Evolutionary conservation across 1,140 invertebrate species (phyloP), one percentile per base, ranked within the genome.

Genomic region (Adelges cooleyi): DNA sequence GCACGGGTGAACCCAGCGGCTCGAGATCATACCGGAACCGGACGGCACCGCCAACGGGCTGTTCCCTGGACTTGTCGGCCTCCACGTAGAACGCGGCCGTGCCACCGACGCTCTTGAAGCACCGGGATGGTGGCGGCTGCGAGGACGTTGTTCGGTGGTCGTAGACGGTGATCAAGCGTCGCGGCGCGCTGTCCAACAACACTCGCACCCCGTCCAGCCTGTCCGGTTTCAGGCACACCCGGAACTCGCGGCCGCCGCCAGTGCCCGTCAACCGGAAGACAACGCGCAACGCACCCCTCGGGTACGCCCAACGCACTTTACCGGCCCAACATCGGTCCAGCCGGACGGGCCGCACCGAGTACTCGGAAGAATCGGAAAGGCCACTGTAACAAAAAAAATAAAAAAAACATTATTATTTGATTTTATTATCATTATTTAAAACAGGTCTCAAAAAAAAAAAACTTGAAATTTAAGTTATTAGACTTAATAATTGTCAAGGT

Each of bases 191-290:
- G 40, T 62, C 56, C 23, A 62, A 11, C 2, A 62, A 25, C 42
- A 62, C 56, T 4, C 56, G 56, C 5, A 62, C 56, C 11, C 56
- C 56, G 42, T 62, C 56, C 25, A 62, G 40, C 42, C 56, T 15
- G 56, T 62, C 56, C n/a, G 56, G 56, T 33, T 62, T 62, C 11
- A 62, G 40, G 56, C 56, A 62, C n/a, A 62, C 56, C 23, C 56
- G 56, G 17, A 62, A 62, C 27, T 62, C 56, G 25, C 56, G 56
- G 11, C 56, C 56, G 4, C 56, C 56, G 25, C 42, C 33, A 25
- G 23, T 15, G 25, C 56, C 56, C 9, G 56, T 62, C 56, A 62
- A 62, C 25, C 56, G 56, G 56, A 62, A 62, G 23, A 62, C 56
- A 13, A 62, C 23, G n/a, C 56, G 17, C 3, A 62, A 42, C 4